These are phyloP conservation scores for Hippocampus abdominalis DNA, from an alignment of 2,113 vertebrate genomes.

Conservation along the genomic window DNA sequence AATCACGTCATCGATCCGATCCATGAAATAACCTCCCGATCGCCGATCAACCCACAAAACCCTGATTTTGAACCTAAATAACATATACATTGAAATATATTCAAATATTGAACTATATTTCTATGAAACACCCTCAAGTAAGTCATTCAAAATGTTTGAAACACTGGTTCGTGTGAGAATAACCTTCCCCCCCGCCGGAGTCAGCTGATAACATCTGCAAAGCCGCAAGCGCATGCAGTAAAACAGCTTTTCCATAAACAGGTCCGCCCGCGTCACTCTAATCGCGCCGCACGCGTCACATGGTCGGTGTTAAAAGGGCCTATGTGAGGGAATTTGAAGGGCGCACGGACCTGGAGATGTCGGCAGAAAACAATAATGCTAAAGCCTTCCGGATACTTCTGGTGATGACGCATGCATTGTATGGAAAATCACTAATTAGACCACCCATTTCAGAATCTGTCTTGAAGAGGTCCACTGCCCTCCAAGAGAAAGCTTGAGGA, in stretches of 20 bases:
- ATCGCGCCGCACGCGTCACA: constrained; percentile 47
- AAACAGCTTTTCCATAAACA: constrained; percentile 52
- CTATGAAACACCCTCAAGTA: background rate
- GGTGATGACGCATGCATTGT: background rate
- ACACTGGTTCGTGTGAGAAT: background rate
- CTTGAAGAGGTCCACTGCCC: no score
- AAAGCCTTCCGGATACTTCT: background rate
- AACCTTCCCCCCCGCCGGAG: background rate
- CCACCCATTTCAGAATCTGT: background rate
- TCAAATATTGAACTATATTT: background rate
- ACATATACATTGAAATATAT: no score
- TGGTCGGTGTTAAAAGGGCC: constrained; percentile 42
- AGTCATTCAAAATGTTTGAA: background rate
- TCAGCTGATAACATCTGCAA: constrained; percentile 51
- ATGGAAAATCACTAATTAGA: background rate
- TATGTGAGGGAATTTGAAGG: constrained; percentile 40
- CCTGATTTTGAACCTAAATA: no score
- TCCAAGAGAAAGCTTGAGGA: no score
- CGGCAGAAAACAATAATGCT: constrained; percentile 19
- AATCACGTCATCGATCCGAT: no score
- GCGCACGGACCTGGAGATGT: constrained; percentile 21
- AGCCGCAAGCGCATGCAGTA: constrained; percentile 19
- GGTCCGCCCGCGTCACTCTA: constrained; percentile 11
- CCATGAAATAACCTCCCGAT: no score
- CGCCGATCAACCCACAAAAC: no score